Evolutionary conservation across 1,140 invertebrate genomes (phyloP).

Genomic region (Muscidifurax raptorellus): DNA sequence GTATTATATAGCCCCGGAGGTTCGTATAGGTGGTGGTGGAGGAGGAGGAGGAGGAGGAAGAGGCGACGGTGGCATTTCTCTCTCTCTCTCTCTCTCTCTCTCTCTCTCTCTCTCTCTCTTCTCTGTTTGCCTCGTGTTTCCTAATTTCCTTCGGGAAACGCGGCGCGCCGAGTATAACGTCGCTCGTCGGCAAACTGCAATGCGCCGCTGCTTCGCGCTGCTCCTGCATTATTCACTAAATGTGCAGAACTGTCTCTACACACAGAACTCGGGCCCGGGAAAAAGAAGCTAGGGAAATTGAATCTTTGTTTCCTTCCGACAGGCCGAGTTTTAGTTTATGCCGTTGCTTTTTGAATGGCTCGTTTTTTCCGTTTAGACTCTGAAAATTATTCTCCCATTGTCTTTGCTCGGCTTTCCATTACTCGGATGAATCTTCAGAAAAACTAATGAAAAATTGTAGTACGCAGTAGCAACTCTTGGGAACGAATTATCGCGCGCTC

Average conservation of each 20-base stretch:
- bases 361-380: neutral
- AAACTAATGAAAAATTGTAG: neutral
- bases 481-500: neutral
- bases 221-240: conserved; percentile 63
- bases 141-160: conserved; percentile 76
- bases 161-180: conserved; percentile 58
- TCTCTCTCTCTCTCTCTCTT: neutral
- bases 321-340: neutral
- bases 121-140: conserved; percentile 65
- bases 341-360: neutral
- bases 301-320: conserved; percentile 46
- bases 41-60: conserved; percentile 35
- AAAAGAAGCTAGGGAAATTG: conserved; percentile 47
- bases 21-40: neutral
- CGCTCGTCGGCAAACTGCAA: conserved; percentile 60
- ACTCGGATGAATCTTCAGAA: neutral
- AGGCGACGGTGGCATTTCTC: conserved; percentile 50
- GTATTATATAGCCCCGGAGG: conserved; percentile 37
- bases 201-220: conserved; percentile 53
- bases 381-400: neutral
- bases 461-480: neutral
- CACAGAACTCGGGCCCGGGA: neutral
- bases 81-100: neutral
- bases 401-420: neutral
- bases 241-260: conserved; percentile 60